Evolutionary conservation across 2,888 invertebrate genomes (phyloP).

Genomic region (Pedicia rivosa): DNA sequence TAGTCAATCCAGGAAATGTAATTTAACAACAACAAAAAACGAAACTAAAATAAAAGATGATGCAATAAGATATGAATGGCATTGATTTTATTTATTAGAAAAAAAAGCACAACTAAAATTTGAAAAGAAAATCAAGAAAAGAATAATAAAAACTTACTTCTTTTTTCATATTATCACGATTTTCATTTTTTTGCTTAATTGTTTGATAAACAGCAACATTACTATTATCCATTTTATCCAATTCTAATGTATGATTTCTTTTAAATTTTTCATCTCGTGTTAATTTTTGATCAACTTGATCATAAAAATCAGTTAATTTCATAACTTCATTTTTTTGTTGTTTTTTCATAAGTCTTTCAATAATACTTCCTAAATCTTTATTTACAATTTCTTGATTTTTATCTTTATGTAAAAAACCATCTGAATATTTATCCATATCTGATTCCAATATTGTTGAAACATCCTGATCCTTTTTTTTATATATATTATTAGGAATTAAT

Average conservation of each 20-base stretch:
- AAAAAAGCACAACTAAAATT: no score
- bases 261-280: conserved; percentile 15
- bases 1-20: no score
- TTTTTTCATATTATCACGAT: conserved; percentile 39
- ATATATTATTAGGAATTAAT: conserved; percentile 1
- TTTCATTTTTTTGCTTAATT: conserved; percentile 26
- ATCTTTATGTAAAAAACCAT: no score
- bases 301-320: conserved; percentile 18
- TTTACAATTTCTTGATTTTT: conserved; percentile 20
- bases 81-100: no score
- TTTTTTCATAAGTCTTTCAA: conserved; percentile 34
- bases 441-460: conserved; percentile 34
- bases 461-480: conserved; percentile 28
- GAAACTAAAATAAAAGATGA: no score
- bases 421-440: conserved; percentile 34
- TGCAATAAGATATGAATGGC: no score
- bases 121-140: no score
- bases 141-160: no score
- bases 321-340: conserved; percentile 18
- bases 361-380: conserved; percentile 38
- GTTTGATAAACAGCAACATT: conserved; percentile 50
- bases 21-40: no score
- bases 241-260: conserved; percentile 19
- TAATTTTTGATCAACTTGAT: conserved; percentile 17
- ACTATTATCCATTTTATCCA: conserved; percentile 37